A percentile compares a stretch with the other conserved stretches of the same genome.
phyloP scores from a whole-genome alignment of 2,113 vertebrate genomes.

The Dolichallabes microphthalmus region DNA sequence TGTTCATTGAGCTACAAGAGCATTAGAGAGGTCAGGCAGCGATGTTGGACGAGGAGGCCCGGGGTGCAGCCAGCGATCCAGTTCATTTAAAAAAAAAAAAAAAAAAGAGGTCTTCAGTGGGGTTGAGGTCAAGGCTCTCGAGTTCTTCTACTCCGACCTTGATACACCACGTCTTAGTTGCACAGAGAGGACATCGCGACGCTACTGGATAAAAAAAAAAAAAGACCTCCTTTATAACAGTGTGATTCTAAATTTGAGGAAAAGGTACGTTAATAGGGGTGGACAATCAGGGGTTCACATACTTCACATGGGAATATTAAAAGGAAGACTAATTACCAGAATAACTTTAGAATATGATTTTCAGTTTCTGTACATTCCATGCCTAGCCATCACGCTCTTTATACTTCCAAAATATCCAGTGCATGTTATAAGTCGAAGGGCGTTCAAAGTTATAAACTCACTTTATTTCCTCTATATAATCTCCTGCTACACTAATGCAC shows the following conservation, averaged over 20 bases:
- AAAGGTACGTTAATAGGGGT: not conserved
- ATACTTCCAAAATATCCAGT: not conserved
- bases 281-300: not conserved
- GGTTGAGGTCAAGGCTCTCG: not conserved
- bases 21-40: not conserved
- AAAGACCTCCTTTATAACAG: too few species aligned
- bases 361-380: not conserved
- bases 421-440: not conserved
- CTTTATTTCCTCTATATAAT: too few species aligned
- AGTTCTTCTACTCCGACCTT: not conserved
- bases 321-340: not conserved
- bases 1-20: not conserved
- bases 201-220: too few species aligned
- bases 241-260: not conserved
- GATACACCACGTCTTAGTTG: not conserved
- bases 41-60: not conserved
- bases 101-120: not conserved
- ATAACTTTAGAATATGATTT: not conserved
- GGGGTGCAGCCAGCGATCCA: not conserved
- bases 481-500: too few species aligned
- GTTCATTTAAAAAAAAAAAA: not conserved
- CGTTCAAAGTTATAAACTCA: too few species aligned
- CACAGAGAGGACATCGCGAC: not conserved
- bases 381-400: not conserved
- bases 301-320: not conserved